Percentiles rank a stretch among this genome's conserved stretches.
phyloP scores from a whole-genome alignment of 1,140 invertebrate species.

The Spodoptera frugiperda region DNA sequence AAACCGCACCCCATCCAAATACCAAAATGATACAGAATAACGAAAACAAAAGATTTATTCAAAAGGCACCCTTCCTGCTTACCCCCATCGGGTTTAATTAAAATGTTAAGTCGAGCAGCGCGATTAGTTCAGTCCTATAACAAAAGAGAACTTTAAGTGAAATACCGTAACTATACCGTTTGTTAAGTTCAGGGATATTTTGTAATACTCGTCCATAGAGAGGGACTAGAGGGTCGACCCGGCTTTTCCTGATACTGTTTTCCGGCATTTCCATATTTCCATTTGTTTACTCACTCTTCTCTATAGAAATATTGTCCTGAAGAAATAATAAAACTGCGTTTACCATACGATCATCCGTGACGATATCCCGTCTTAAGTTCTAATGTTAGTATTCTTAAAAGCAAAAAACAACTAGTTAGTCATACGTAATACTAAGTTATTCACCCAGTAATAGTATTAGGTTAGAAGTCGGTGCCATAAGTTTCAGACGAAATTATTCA shows the following conservation, averaged over 20 bases:
- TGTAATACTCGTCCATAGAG: too few species aligned
- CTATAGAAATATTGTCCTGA: too few species aligned
- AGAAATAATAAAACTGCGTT: too few species aligned
- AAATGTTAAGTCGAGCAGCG: slow-evolving; percentile 43
- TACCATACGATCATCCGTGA: too few species aligned
- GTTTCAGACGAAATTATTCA: too few species aligned
- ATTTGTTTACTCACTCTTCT: too few species aligned
- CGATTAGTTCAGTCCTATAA: slow-evolving; percentile 9
- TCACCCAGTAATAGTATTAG: too few species aligned
- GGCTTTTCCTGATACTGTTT: background rate
- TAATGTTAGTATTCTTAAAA: too few species aligned
- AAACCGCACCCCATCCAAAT: background rate
- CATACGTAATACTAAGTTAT: too few species aligned
- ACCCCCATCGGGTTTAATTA: slow-evolving; percentile 34
- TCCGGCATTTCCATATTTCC: background rate
- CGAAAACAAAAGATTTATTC: slow-evolving; percentile 13
- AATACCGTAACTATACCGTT: slow-evolving; percentile 11
- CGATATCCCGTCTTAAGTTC: too few species aligned
- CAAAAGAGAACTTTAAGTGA: slow-evolving; percentile 29
- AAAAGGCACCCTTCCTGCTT: slow-evolving; percentile 6
- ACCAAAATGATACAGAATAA: slow-evolving; percentile 15
- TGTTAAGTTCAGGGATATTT: slow-evolving; percentile 1
- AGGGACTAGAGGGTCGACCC: background rate
- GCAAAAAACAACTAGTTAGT: too few species aligned
- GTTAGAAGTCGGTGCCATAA: too few species aligned